Evolutionary conservation across 2,797 vertebrate species (phyloP).

Genomic region (Limosa lapponica): DNA sequence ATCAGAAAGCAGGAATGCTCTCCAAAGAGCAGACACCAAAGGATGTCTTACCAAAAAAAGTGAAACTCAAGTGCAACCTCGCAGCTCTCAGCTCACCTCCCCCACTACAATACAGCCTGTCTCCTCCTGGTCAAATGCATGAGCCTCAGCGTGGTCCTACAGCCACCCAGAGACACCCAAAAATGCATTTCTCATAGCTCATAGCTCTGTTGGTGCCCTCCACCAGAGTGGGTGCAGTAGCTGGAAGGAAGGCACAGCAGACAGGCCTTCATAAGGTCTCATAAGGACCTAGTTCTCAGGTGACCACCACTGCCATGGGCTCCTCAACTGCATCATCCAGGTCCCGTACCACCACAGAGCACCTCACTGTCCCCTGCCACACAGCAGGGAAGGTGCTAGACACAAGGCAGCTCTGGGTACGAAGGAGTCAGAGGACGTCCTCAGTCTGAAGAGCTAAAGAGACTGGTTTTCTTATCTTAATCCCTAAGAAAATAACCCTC

Average conservation of each 20-base stretch:
- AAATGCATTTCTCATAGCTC: neutral
- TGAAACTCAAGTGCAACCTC: neutral
- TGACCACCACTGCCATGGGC: neutral
- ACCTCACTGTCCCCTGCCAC: neutral
- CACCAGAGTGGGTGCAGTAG: neutral
- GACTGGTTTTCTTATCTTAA: neutral
- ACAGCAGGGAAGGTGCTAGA: neutral
- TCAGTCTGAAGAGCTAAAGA: neutral
- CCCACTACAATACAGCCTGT: neutral
- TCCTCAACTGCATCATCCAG: neutral
- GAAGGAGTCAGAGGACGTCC: neutral
- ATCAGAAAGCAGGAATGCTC: neutral
- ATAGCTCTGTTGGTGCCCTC: neutral
- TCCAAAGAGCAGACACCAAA: neutral
- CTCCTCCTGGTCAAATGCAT: neutral
- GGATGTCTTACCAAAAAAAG: neutral
- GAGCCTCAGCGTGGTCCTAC: neutral
- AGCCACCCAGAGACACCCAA: accelerated
- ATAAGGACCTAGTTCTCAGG: neutral
- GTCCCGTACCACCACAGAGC: neutral
- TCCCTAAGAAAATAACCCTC: neutral
- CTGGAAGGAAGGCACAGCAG: neutral
- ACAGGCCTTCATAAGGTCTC: neutral
- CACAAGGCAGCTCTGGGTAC: neutral
- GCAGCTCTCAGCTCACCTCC: neutral